Base-by-base conservation (phyloP, 2,113 vertebrate species). In the Urocolius indicus region DNA sequence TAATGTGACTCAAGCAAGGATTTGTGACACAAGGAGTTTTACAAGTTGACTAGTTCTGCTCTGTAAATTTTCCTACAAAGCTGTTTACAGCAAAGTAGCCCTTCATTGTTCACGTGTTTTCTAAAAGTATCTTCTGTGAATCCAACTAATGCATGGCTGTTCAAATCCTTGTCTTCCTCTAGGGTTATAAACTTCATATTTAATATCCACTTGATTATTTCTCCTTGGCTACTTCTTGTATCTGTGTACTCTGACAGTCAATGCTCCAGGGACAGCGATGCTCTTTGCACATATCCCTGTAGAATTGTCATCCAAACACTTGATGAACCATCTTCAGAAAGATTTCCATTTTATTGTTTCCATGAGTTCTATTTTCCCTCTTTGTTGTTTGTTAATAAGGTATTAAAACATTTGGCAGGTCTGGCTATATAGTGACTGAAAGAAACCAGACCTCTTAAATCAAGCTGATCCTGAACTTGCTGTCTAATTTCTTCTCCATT, bases 21-120 rank as follows among this genome's bases (percentile, higher is more conserved):
- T n/a, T n/a, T n/a, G 67, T 93, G 94, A 96, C 43, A 49, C 68
- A 88, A 82, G 51, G 72, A 85, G 74, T 80, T 73, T 73, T 63
- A 73, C 4, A 9, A 30, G 26, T 26, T 58, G 27, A 34, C 62
- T 58, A 43, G 43, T 43, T 82, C 58, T 94, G 27, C n/a, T 84
- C 10, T 87, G 76, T 1, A 5, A 72, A 32, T 78, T 72, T 68
- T 87, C 43, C 58, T 69, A n/a, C 58, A 84, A 68, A 68, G 30
- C 30, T 86, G 10, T 46, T 83, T 36, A 30, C 18, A 71, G 34
- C 48, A 51, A 62, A 65, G 59, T 84, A 34, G 48, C 29, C 24
- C 77, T 93, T 90, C 43, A 34, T 49, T 85, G 49, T 79, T 72
- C 30, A 13, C 36, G 8, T 41, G 8, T 80, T 58, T 83, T 74